Evolutionary conservation across 2,888 invertebrate species (phyloP), one percentile per base, ranked within the genome.

Genomic region (Acleris emargana): DNA sequence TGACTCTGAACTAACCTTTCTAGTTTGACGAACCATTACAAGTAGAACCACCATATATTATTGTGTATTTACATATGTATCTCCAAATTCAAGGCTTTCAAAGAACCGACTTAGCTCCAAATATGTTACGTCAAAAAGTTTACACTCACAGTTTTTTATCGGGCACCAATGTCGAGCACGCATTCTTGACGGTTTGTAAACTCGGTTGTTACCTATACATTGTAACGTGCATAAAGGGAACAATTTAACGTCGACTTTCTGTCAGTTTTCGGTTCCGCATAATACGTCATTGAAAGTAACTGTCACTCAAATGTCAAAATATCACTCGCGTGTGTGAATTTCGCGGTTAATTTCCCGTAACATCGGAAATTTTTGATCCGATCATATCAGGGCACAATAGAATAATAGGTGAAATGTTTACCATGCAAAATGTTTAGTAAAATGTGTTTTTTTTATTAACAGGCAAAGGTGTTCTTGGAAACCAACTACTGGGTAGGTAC

Each of bases 281-380:
- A 83, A 86, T 86, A 82, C 80, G 80, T 78, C 80, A 88, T 83
- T 88, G 89, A 90, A 90, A 89, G 85, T 78, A 82, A 82, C 83
- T 88, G 91, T 92, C 92, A 89, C 82, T 91, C 91, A 91, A 86
- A 82, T 79, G 91, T 91, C 91, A 87, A 82, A 89, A 87, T 77
- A 86, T 81, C 78, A 76, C 79, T 78, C 77, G 78, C 77, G 74
- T 69, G 68, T 74, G 72, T 76, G 76, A 80, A 81, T 80, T 85
- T 82, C 75, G 78, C 82, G 82, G 77, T 73, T 82, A 83, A 84
- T 86, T 86, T 88, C 76, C 83, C 82, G 79, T 79, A 83, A 80
- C 77, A 79, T 83, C 71, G 73, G 68, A 73, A 78, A 77, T 83
- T 79, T 84, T 78, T 77, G 73, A 73, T 79, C 76, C 73, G 79